These are phyloP conservation scores for Antitype chi DNA, from an alignment of 2,888 invertebrate genomes.

Conservation along the genomic window DNA sequence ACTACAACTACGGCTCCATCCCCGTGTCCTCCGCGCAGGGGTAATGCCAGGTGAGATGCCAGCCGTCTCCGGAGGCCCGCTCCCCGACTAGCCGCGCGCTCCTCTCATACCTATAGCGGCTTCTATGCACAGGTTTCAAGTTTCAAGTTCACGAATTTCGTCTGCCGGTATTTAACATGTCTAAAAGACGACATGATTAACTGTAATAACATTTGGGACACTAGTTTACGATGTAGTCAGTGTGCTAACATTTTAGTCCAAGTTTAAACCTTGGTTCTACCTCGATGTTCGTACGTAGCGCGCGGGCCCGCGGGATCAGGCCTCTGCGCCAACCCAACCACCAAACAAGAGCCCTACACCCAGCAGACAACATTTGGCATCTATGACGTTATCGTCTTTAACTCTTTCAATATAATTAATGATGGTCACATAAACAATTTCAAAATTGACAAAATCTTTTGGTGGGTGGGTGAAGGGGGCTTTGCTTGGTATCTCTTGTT, in stretches of 20 bases:
- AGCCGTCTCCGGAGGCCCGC: constrained; percentile 90
- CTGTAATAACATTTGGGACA: constrained; percentile 65
- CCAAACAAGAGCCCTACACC: constrained; percentile 91
- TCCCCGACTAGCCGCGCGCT: constrained; percentile 88
- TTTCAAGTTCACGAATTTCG: constrained; percentile 42
- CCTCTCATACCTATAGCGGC: constrained; percentile 57
- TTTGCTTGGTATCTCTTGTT: constrained; percentile 91
- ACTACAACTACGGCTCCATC: constrained; percentile 97
- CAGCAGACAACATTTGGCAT: constrained; percentile 81
- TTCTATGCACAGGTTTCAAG: constrained; percentile 54
- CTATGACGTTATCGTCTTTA: constrained; percentile 56
- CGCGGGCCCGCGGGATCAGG: constrained; percentile 89
- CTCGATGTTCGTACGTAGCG: constrained; percentile 75
- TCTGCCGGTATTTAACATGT: constrained; percentile 67
- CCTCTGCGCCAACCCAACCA: constrained; percentile 90
- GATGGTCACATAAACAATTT: constrained; percentile 63
- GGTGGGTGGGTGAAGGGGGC: constrained; percentile 91
- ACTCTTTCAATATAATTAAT: constrained; percentile 44
- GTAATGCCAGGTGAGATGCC: constrained; percentile 96
- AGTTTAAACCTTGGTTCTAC: constrained; percentile 71
- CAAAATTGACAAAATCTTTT: constrained; percentile 84
- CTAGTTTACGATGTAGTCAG: constrained; percentile 73
- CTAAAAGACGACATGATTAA: constrained; percentile 77
- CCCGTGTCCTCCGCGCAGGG: constrained; percentile 97
- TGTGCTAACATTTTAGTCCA: constrained; percentile 80